Evolutionary conservation across 1,140 invertebrate genomes (phyloP).

Genomic region (Stegodyphus dumicola): DNA sequence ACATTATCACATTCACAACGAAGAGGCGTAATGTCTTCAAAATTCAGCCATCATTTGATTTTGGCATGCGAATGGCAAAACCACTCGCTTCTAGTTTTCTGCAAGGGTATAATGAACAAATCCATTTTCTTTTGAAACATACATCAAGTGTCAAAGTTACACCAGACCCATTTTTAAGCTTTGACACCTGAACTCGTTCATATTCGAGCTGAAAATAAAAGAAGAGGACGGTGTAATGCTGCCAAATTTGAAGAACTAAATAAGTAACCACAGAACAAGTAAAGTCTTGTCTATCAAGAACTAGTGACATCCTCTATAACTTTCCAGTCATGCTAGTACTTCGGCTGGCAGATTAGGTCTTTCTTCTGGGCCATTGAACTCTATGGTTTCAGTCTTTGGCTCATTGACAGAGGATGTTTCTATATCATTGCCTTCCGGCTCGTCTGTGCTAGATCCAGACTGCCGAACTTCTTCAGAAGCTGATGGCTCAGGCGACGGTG

Average conservation of each 20-base stretch:
- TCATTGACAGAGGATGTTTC: slow-evolving; percentile 2
- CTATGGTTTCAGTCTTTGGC: slow-evolving; percentile 8
- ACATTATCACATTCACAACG: too few relatives aligned
- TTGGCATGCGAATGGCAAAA: too few relatives aligned
- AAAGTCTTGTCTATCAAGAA: neutral
- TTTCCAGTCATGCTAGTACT: slow-evolving; percentile 3
- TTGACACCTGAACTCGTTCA: too few relatives aligned
- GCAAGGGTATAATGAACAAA: too few relatives aligned
- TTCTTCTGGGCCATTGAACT: slow-evolving; percentile 14
- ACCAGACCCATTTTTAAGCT: too few relatives aligned
- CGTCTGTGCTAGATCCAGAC: neutral
- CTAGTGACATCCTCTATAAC: neutral
- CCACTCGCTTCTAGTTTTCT: too few relatives aligned
- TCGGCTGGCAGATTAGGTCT: slow-evolving; percentile 15
- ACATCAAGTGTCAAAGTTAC: too few relatives aligned
- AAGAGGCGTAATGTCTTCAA: too few relatives aligned
- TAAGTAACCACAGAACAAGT: neutral
- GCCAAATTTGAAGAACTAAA: neutral
- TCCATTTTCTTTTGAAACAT: too few relatives aligned
- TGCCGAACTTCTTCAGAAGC: neutral
- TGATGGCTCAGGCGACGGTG: slow-evolving; percentile 16
- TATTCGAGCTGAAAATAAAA: too few relatives aligned
- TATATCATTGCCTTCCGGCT: neutral
- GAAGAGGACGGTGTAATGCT: too few relatives aligned
- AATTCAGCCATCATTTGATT: too few relatives aligned